Conservation (phyloP, 2,888 invertebrate genomes). For the Scelioninae gen. 1 region DNA sequence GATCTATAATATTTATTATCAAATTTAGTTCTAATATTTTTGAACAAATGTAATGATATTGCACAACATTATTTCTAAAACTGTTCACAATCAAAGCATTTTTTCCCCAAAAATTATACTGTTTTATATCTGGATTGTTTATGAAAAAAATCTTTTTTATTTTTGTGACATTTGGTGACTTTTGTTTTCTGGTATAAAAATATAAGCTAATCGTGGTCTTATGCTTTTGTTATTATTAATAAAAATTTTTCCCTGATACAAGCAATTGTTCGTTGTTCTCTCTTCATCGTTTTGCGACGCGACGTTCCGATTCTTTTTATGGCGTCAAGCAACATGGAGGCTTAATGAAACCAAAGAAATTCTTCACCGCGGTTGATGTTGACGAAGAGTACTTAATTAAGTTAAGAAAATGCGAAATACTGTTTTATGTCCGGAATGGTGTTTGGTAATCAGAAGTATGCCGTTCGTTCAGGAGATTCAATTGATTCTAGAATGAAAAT, state of each 20-base stretch:
- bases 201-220: no score
- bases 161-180: no score
- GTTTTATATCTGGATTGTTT: no score
- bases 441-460: constrained; percentile 32
- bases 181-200: no score
- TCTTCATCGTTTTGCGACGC: constrained; percentile 22
- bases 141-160: no score
- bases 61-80: no score
- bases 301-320: constrained; percentile 52
- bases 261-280: constrained; percentile 29
- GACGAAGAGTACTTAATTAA: constrained; percentile 53
- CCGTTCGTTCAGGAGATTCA: neutral
- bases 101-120: no score
- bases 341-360: constrained; percentile 56
- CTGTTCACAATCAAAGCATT: no score
- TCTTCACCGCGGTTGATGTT: constrained; percentile 23
- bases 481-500: neutral
- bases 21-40: no score
- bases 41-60: no score
- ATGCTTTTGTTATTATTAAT: no score
- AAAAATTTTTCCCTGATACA: neutral
- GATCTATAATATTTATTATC: no score
- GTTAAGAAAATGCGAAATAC: constrained; percentile 35
- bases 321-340: constrained; percentile 47
- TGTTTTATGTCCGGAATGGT: constrained; percentile 31